Base-by-base conservation (phyloP, 2,888 invertebrate species). In the Globia sparganii region DNA sequence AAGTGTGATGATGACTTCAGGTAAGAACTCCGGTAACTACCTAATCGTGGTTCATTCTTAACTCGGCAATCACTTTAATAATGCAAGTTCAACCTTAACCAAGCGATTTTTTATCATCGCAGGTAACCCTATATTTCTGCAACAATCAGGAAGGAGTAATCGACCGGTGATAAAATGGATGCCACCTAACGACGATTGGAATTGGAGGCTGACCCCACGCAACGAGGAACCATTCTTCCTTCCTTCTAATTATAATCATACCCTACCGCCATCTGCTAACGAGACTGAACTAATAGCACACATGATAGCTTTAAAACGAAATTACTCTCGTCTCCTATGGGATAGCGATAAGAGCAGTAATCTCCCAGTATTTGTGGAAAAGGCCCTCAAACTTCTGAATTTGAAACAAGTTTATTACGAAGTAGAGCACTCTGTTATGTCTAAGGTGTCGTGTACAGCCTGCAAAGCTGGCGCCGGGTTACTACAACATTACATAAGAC, bases 341-440 rank as follows among this genome's bases (percentile, higher is more conserved):
- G 98, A 98, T 87, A 97, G 97, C 49, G 97, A 98, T 64, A 97
- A 98, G 87, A 97, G 97, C 69, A 97, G 97, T 18, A 98, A 98
- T 83, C 96, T 98, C 85, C 98, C 98, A 0, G 97, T 98, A 4
- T 98, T 99, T 88, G 98, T 99, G 21, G 98, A 98, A 89, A 98
- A 98, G 93, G 98, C 99, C 1, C 94, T 99, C 78, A 98, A 98
- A 91, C 94, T 99, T 72, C 96, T 99, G 58, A 99, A 99, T 94
- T 95, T 99, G 70, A 98, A 98, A 92, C 98, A 99, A 96, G 99
- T 99, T 64, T 96, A 96, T 84, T 97, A 97, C 88, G 99, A 99
- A 97, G 98, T 99, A 69, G 99, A 99, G 95, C 98, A 98, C 88
- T 98, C 98, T 67, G 98, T 99, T n/a, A 98, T 99, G 98, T 98